These are phyloP conservation scores for Bembecia ichneumoniformis DNA, from an alignment of 2,888 invertebrate genomes.

Conservation along the genomic window DNA sequence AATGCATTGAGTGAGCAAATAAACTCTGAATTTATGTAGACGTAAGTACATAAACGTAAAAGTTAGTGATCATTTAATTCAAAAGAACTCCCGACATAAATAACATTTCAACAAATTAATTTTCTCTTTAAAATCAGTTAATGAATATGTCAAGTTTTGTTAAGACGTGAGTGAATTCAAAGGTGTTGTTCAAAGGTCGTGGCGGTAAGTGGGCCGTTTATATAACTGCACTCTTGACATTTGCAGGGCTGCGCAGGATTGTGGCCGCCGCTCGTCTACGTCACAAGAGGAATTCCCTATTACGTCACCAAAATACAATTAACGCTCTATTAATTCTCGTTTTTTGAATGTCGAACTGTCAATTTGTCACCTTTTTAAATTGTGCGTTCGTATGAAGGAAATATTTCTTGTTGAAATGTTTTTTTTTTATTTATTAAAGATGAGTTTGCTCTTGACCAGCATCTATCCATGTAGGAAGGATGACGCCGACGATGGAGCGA, in stretches of 20 bases:
- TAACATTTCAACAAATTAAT: too few species aligned
- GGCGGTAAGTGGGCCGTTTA: slow-evolving; percentile 29
- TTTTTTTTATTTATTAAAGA: not conserved
- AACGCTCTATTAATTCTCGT: not conserved
- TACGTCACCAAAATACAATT: slow-evolving; percentile 27
- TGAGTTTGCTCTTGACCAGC: too few species aligned
- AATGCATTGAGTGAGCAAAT: too few species aligned
- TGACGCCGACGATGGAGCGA: too few species aligned
- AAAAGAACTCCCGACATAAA: too few species aligned
- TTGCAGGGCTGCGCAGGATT: slow-evolving; percentile 42
- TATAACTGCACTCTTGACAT: slow-evolving; percentile 52
- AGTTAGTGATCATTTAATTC: too few species aligned
- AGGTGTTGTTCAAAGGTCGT: slow-evolving; percentile 47
- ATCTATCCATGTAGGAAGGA: too few species aligned
- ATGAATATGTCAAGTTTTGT: slow-evolving; percentile 24
- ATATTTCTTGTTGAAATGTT: not conserved
- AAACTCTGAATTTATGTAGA: too few species aligned
- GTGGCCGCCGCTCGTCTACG: slow-evolving; percentile 9
- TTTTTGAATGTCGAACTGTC: not conserved
- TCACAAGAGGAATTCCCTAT: slow-evolving; percentile 45
- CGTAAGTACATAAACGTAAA: too few species aligned
- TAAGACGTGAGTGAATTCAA: slow-evolving; percentile 46
- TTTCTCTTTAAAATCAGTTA: not conserved
- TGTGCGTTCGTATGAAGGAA: not conserved
- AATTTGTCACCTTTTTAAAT: not conserved